Evolutionary conservation across 2,113 vertebrate genomes (phyloP).

Genomic region (Odobenus rosmarus): DNA sequence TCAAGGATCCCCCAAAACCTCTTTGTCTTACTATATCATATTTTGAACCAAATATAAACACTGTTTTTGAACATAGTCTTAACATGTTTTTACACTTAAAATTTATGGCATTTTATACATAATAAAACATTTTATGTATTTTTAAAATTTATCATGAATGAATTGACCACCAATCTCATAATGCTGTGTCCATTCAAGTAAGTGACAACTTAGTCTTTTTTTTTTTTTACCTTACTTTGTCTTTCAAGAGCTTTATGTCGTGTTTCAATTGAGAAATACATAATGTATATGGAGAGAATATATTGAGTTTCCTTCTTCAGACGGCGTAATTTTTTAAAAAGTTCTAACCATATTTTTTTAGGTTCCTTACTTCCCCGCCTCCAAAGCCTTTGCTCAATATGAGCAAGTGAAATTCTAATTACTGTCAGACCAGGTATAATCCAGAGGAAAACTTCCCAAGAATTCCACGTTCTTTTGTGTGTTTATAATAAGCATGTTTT

Average conservation of each 20-base stretch:
- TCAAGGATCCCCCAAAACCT: not conserved
- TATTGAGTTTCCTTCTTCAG: not conserved
- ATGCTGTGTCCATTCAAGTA: not conserved
- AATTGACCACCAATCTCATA: not conserved
- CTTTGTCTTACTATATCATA: not conserved
- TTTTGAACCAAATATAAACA: not conserved
- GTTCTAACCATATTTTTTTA: not conserved
- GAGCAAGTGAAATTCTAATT: not conserved
- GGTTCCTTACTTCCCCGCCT: not conserved
- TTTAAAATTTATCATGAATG: not conserved
- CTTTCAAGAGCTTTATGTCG: not conserved
- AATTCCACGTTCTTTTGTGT: not conserved
- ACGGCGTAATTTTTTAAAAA: not conserved
- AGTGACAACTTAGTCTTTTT: not conserved
- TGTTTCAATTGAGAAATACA: not conserved
- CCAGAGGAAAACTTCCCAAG: not conserved
- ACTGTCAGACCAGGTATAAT: not conserved
- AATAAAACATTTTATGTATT: not conserved
- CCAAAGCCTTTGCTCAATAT: not conserved
- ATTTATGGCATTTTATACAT: not conserved
- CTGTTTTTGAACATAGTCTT: not conserved
- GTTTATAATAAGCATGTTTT: not conserved
- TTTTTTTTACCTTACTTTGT: not conserved
- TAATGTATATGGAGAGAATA: not conserved
- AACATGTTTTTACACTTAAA: not conserved